phyloP scores from a whole-genome alignment of 2,888 invertebrate species.

The Metacarcinus magister region DNA sequence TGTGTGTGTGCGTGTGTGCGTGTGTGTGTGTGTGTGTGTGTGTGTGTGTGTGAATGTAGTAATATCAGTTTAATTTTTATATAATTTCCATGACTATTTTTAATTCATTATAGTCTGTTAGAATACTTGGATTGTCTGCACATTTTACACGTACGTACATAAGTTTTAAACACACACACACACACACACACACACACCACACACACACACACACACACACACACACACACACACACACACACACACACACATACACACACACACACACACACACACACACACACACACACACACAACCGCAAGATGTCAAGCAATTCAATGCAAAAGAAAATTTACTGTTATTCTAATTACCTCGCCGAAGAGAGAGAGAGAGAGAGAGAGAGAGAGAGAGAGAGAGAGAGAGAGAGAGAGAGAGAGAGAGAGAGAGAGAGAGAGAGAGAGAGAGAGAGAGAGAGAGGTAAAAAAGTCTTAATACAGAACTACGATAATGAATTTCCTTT shows the following conservation, averaged over 20 bases:
- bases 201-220: no score
- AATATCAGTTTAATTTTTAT: neutral
- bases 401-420: constrained; percentile 18
- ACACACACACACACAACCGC: constrained; percentile 19
- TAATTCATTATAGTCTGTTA: no score
- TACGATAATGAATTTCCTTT: neutral
- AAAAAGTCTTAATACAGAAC: neutral
- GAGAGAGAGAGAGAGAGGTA: neutral
- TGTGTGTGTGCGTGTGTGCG: neutral
- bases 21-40: neutral
- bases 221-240: constrained; percentile 43
- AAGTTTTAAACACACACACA: no score
- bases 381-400: constrained; percentile 31
- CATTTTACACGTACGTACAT: no score
- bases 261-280: constrained; percentile 45
- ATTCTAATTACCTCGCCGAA: neutral
- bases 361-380: neutral
- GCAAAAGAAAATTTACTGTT: neutral
- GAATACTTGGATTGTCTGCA: no score
- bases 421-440: constrained; percentile 2
- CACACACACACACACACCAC: no score
- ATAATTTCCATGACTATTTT: no score
- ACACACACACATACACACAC: constrained; percentile 45
- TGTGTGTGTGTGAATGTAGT: neutral
- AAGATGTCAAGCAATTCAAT: neutral